These are phyloP conservation scores for Phragmatobia fuliginosa DNA, from an alignment of 2,888 invertebrate genomes.

Conservation along the genomic window DNA sequence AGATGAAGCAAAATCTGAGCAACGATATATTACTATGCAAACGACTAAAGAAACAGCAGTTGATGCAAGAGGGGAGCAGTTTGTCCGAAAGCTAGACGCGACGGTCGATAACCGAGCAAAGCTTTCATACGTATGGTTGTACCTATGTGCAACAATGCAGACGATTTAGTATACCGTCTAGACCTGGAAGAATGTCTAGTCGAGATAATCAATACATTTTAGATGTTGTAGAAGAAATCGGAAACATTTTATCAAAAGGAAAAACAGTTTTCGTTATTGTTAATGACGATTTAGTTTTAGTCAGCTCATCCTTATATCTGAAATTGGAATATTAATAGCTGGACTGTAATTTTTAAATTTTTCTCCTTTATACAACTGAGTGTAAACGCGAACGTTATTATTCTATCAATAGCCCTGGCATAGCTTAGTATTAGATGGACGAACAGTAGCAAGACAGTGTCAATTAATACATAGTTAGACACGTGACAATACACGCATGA, in stretches of 20 bases:
- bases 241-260: not conserved
- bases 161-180: slow-evolving; percentile 60
- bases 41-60: slow-evolving; percentile 24
- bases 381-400: slow-evolving; percentile 65
- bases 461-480: slow-evolving; percentile 53
- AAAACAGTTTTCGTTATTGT: not conserved
- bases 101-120: slow-evolving; percentile 80
- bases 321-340: not conserved
- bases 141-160: slow-evolving; percentile 65
- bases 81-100: slow-evolving; percentile 61
- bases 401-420: slow-evolving; percentile 75
- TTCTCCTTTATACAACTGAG: slow-evolving; percentile 53
- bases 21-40: slow-evolving; percentile 28
- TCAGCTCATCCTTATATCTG: not conserved
- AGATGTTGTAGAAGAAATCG: not conserved
- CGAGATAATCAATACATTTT: slow-evolving; percentile 25
- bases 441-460: slow-evolving; percentile 55
- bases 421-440: slow-evolving; percentile 68
- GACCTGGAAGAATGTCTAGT: slow-evolving; percentile 52
- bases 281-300: not conserved
- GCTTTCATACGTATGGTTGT: slow-evolving; percentile 60
- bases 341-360: slow-evolving; percentile 47
- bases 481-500: slow-evolving; percentile 64
- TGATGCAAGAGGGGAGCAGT: slow-evolving; percentile 41
- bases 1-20: slow-evolving; percentile 10